phyloP scores from a whole-genome alignment of 2,888 invertebrate genomes.

The Epistrophe grossulariae region DNA sequence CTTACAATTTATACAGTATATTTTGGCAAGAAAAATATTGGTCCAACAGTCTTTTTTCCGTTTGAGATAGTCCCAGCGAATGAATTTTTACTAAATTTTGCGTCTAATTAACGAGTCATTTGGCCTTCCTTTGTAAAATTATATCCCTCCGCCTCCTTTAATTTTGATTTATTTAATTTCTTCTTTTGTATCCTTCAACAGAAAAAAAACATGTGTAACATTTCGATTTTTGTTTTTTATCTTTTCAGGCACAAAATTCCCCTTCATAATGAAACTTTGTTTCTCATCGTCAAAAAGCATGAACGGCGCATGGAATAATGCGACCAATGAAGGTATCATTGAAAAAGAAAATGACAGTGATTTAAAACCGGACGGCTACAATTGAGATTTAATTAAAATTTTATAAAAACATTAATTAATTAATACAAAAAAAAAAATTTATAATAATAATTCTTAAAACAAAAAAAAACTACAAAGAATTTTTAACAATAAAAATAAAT shows the following conservation, averaged over 20 bases:
- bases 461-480: conserved; percentile 51
- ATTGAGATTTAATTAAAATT: conserved; percentile 83
- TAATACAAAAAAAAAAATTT: conserved; percentile 40
- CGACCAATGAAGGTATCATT: conserved; percentile 83
- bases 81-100: too few relatives aligned
- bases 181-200: not conserved
- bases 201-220: not conserved
- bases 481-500: conserved; percentile 49
- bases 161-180: not conserved
- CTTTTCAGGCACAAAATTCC: conserved; percentile 96
- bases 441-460: conserved; percentile 25
- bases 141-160: not conserved
- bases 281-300: conserved; percentile 92
- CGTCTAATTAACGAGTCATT: too few relatives aligned
- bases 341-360: conserved; percentile 83
- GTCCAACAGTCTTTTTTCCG: too few relatives aligned
- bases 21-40: too few relatives aligned
- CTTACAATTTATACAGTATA: too few relatives aligned
- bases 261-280: conserved; percentile 99
- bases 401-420: conserved; percentile 78
- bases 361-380: conserved; percentile 80
- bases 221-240: conserved; percentile 19
- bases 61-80: too few relatives aligned
- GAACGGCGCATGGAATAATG: conserved; percentile 86
- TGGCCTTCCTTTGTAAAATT: not conserved